phyloP scores from a whole-genome alignment of 2,113 vertebrate species.

The Xerus inauris region DNA sequence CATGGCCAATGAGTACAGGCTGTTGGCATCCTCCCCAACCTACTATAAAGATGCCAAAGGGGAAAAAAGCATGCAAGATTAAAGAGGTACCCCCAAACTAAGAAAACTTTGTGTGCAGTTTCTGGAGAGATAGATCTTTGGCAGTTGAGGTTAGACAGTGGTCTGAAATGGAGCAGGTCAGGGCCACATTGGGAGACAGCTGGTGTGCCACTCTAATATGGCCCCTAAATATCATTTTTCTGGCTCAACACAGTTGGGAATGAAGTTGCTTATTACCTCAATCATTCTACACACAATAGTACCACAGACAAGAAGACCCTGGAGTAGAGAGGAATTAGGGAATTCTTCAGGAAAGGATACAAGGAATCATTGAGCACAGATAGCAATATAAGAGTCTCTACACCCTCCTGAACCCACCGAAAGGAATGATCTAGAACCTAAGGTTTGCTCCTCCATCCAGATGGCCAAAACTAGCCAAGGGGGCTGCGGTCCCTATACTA shows the following conservation, averaged over 20 bases:
- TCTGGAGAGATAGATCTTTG: not conserved
- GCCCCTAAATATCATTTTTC: not conserved
- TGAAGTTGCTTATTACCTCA: not conserved
- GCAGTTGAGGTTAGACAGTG: not conserved
- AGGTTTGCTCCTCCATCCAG: not conserved
- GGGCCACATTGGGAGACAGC: not conserved
- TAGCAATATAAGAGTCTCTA: not conserved
- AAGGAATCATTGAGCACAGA: not conserved
- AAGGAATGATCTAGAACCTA: not conserved
- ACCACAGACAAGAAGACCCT: not conserved
- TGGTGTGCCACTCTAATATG: not conserved
- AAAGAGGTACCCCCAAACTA: not conserved
- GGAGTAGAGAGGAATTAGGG: not conserved
- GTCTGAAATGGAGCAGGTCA: not conserved
- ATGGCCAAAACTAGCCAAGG: not conserved
- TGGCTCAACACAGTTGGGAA: not conserved
- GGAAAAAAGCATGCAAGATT: not conserved
- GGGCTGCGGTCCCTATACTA: accelerated
- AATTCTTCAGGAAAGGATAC: not conserved
- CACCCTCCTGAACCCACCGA: not conserved
- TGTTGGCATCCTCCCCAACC: not conserved
- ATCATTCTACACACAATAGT: not conserved
- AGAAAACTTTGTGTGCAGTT: not conserved
- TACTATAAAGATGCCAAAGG: not conserved
- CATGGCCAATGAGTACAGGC: not conserved